Evolutionary conservation across 2,113 vertebrate genomes (phyloP), one percentile per base, ranked within the genome.

Genomic region (Gymnarchus niloticus): DNA sequence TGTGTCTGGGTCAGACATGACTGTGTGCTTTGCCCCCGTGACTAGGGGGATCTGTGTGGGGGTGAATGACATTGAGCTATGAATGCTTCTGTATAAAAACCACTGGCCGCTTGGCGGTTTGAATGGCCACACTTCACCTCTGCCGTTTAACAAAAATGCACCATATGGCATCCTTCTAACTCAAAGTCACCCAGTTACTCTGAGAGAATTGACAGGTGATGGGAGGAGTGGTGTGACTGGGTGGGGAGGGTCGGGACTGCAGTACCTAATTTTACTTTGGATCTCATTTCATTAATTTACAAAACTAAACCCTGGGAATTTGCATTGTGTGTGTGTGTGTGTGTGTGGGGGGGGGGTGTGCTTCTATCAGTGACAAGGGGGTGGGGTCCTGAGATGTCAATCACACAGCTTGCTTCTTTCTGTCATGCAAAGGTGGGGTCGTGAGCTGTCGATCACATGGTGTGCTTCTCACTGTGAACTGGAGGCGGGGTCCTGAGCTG

Each of bases 141-240:
- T 14, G 6, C 52, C 52, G n/a, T 14, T 54, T 54, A 54, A 54
- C 6, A 14, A 6, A 54, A 7, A 14, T 54, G 52, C 52, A 7
- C 14, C 52, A 73, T 33, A 28, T 41, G 17, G 25, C 17, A 6
- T 73, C 28, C 37, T 33, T 73, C 37, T 73, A 12, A 10, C 37
- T 93, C 91, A 94, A 95, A 94, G 93, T 94, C 93, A 95, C 92
- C 89, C 87, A 90, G 92, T 93, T 92, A 91, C 92, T 89, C 56
- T 56, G 85, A 69, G 87, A 81, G 85, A 90, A 90, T 89, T 90
- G 61, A 90, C 89, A 85, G 56, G 33, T 65, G 48, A 10, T 28
- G 25, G 1, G 4, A 14, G 56, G 41, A n/a, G 21, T 61, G 37
- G 21, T 14, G 21, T 41, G 59, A 86, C 88, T 49, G 25, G 49